Conservation (phyloP, 2,797 vertebrate genomes). For the Tarsius wallacei region DNA sequence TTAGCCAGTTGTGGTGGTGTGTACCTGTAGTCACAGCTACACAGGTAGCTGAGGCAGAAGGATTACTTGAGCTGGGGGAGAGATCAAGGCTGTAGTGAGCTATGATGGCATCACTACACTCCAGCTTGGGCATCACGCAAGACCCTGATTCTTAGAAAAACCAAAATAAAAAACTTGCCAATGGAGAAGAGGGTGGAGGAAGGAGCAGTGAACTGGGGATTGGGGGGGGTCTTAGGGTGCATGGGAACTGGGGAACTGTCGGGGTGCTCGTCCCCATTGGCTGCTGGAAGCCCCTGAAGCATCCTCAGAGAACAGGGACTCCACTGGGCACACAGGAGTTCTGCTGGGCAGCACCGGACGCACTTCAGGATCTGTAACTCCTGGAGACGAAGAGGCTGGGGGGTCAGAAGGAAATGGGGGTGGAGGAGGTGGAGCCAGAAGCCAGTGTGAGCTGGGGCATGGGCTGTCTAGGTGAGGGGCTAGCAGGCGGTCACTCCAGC, state of each 20-base stretch:
- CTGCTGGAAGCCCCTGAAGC: not conserved
- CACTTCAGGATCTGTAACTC: not conserved
- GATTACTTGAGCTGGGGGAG: not conserved
- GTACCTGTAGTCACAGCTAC: not conserved
- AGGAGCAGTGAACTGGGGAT: not conserved
- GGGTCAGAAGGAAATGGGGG: not conserved
- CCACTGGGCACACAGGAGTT: too few relatives aligned
- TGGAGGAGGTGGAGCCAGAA: not conserved
- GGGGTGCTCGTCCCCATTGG: not conserved
- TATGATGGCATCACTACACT: not conserved
- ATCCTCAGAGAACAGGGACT: too few relatives aligned
- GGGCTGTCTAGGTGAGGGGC: not conserved
- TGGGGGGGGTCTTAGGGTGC: not conserved
- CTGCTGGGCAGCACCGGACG: not conserved
- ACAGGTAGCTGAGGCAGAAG: not conserved
- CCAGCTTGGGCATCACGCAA: not conserved
- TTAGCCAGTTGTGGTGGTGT: not conserved
- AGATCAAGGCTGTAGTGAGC: not conserved
- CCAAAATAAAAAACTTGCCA: not conserved
- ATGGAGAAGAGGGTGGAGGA: not conserved
- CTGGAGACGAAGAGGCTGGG: not conserved
- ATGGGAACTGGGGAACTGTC: not conserved
- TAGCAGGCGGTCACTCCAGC: not conserved
- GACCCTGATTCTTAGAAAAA: not conserved
- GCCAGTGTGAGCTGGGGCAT: not conserved